Evolutionary conservation across 2,797 vertebrate species (phyloP), one percentile per base, ranked within the genome.

Genomic region (Sebastes hopkinsi): DNA sequence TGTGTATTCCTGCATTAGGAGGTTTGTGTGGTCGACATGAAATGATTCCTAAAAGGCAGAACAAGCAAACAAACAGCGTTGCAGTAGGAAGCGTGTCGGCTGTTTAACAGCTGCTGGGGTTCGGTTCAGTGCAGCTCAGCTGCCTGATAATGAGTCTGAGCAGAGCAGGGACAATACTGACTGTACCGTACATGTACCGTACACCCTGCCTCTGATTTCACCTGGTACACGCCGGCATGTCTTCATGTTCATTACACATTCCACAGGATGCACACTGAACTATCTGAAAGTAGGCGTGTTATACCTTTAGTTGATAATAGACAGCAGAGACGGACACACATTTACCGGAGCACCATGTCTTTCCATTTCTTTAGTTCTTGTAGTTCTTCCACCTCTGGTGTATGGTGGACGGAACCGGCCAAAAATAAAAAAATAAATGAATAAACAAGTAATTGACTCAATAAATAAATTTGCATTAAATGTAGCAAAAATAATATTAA

Each of bases 31-130:
- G 29, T 80, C 86, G 60, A 85, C 89, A 81, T 92, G 82, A 89
- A 93, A 92, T 81, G 83, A 83, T 54, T 88, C 38, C 81, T 89
- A 60, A 81, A 75, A 80, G 75, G 77, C 72, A 79, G 80, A 90
- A 86, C 72, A 82, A 88, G 87, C 86, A 92, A 90, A 88, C 86
- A 92, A 92, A 89, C 80, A 72, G 78, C 68, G 80, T 32, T 80
- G 81, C 80, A 88, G 88, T 75, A 81, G 84, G 90, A 82, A 82
- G 85, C 84, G 72, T 54, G 56, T 86, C 42, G 88, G 84, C 91
- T 91, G 88, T 79, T 86, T 61, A 87, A 42, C 89, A 88, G 85
- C 90, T 90, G 91, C 81, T 67, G 77, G 23, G 56, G 58, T 79
- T 42, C 27, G 83, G 84, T 89, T 91, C 84, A 80, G 80, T 82